These are phyloP conservation scores for Neotragus moschatus DNA, from an alignment of 2,113 vertebrate genomes.

Conservation along the genomic window DNA sequence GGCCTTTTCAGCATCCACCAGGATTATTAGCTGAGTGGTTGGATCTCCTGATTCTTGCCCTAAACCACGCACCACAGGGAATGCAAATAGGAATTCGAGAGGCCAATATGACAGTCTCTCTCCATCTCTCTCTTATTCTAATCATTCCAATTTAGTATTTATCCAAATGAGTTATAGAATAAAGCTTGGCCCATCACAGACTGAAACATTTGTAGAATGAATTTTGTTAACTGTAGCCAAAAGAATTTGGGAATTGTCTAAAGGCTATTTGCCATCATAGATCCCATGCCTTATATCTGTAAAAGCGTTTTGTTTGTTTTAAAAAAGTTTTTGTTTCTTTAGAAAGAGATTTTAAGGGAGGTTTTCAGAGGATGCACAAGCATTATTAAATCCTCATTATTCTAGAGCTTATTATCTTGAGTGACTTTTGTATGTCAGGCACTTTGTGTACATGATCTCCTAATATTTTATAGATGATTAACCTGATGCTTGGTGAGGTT, in stretches of 20 bases:
- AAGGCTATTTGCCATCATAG: neutral
- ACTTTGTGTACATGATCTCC: neutral
- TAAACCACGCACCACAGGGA: neutral
- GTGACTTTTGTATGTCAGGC: neutral
- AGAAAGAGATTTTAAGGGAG: slow-evolving; percentile 20
- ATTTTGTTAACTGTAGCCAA: slow-evolving; percentile 10
- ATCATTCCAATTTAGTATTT: neutral
- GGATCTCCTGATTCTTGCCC: neutral
- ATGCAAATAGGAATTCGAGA: neutral
- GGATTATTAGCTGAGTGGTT: slow-evolving; percentile 36
- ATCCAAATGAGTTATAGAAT: slow-evolving; percentile 7
- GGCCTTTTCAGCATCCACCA: slow-evolving; percentile 32
- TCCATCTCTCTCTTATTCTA: neutral
- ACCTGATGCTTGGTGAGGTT: neutral
- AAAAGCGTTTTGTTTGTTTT: neutral
- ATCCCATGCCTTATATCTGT: neutral
- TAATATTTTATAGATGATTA: neutral
- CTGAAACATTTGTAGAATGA: neutral
- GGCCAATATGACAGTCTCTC: neutral
- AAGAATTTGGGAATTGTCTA: slow-evolving; percentile 22
- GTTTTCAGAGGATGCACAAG: neutral
- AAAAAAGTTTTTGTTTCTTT: neutral
- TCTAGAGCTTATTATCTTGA: neutral
- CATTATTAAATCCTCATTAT: neutral
- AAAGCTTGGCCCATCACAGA: neutral